phyloP scores from a whole-genome alignment of 2,113 vertebrate genomes.

The Symphodus melops region DNA sequence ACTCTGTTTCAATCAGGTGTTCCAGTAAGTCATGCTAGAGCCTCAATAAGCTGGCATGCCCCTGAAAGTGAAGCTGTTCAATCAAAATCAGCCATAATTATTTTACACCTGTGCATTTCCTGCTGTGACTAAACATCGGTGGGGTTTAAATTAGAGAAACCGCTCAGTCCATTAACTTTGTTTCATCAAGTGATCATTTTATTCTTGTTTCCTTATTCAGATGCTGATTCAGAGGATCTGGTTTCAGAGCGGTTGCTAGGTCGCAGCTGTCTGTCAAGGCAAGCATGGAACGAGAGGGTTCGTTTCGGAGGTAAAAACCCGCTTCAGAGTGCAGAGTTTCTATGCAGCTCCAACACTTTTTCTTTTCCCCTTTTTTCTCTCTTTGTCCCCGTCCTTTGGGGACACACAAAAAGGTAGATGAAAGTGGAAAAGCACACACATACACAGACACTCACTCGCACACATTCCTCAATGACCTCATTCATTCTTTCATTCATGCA shows the following conservation, averaged over 20 bases:
- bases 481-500: slow-evolving; percentile 57
- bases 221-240: slow-evolving; percentile 51
- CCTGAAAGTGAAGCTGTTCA: not conserved
- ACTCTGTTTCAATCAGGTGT: not conserved
- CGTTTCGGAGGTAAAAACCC: slow-evolving; percentile 74
- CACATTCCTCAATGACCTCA: slow-evolving; percentile 69
- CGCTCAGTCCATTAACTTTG: not conserved
- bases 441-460: slow-evolving; percentile 24
- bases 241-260: slow-evolving; percentile 40
- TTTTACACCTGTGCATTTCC: slow-evolving; percentile 5
- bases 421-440: slow-evolving; percentile 28
- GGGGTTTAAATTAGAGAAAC: not conserved
- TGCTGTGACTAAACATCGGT: not conserved
- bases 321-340: slow-evolving; percentile 17
- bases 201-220: slow-evolving; percentile 38
- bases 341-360: slow-evolving; percentile 6
- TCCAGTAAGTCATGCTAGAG: not conserved
- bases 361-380: slow-evolving; percentile 1
- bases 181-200: not conserved
- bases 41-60: not conserved
- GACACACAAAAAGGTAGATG: slow-evolving; percentile 33
- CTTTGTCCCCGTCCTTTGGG: not conserved
- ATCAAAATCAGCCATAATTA: not conserved
- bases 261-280: slow-evolving; percentile 33
- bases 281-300: slow-evolving; percentile 79